A percentile compares a stretch with the other conserved stretches of the same genome.
Conservation (phyloP, 1,140 invertebrate genomes). For the Drosophila insularis region DNA sequence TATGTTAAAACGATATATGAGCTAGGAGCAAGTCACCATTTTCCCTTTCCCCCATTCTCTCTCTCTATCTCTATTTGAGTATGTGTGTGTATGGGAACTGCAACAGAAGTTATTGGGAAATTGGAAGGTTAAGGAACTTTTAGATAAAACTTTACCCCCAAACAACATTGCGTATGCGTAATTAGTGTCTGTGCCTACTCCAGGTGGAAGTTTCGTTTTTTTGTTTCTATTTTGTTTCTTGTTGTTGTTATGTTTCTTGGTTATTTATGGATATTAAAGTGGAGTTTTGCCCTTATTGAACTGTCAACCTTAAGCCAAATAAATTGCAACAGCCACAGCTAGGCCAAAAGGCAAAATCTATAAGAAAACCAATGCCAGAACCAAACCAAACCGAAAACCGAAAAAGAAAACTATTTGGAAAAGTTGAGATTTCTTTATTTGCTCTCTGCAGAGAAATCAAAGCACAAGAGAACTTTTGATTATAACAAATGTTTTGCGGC, state of each 20-base stretch:
- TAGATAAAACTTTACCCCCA: constrained; percentile 47
- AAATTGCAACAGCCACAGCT: constrained; percentile 49
- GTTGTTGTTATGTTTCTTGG: background rate
- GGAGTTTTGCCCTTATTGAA: constrained; percentile 64
- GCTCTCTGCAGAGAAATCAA: constrained; percentile 55
- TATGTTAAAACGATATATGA: constrained; percentile 82
- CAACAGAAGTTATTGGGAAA: constrained; percentile 75
- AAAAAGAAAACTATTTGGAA: constrained; percentile 61
- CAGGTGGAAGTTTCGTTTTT: constrained; percentile 58
- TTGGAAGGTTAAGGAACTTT: constrained; percentile 73
- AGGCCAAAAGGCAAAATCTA: constrained; percentile 27
- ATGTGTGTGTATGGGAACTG: constrained; percentile 58
- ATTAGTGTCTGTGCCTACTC: constrained; percentile 59
- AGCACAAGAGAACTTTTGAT: constrained; percentile 69
- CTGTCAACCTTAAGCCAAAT: constrained; percentile 79
- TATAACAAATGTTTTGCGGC: constrained; percentile 72
- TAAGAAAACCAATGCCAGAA: constrained; percentile 18
- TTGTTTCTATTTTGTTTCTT: constrained; percentile 30
- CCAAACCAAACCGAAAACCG: constrained; percentile 19
- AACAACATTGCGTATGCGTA: constrained; percentile 72
- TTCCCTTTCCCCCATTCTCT: background rate
- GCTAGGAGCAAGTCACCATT: constrained; percentile 34
- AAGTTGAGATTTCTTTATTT: constrained; percentile 53
- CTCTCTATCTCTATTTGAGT: background rate
- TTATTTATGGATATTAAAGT: constrained; percentile 80